phyloP scores from a whole-genome alignment of 1,140 invertebrate species.

The Dendroctonus ponderosae region DNA sequence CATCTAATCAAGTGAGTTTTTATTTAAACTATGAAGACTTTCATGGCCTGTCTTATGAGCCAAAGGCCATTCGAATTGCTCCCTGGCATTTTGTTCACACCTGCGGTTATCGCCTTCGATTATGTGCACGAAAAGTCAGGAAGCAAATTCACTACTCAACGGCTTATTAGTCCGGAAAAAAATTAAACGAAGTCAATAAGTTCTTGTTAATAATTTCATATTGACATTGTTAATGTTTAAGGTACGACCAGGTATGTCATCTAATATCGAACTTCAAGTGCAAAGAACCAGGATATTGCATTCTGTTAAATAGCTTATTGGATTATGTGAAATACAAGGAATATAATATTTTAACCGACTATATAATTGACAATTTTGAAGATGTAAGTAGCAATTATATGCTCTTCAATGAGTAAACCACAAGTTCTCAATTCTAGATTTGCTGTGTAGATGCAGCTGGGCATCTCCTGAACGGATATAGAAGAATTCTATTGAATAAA shows the following conservation, averaged over 20 bases:
- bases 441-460: slow-evolving; percentile 9
- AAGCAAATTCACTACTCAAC: too few species aligned
- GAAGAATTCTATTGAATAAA: slow-evolving; percentile 19
- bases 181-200: not conserved
- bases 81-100: too few species aligned
- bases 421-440: slow-evolving; percentile 7
- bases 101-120: too few species aligned
- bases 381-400: slow-evolving; percentile 11
- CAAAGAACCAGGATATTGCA: slow-evolving; percentile 26
- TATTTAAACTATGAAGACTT: not conserved
- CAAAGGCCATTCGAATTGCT: too few species aligned
- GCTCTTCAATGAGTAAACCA: not conserved
- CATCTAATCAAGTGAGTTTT: slow-evolving; percentile 30
- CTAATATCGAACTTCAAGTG: slow-evolving; percentile 28
- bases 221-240: slow-evolving; percentile 12
- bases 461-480: slow-evolving; percentile 12
- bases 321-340: slow-evolving; percentile 33
- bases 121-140: too few species aligned
- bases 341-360: slow-evolving; percentile 23
- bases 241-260: slow-evolving; percentile 30
- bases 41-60: too few species aligned
- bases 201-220: slow-evolving; percentile 2
- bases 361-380: slow-evolving; percentile 26
- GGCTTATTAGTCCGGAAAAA: too few species aligned
- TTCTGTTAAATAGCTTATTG: slow-evolving; percentile 28